Evolutionary conservation across 1,140 invertebrate species (phyloP).

Genomic region (Drepana arcuata): DNA sequence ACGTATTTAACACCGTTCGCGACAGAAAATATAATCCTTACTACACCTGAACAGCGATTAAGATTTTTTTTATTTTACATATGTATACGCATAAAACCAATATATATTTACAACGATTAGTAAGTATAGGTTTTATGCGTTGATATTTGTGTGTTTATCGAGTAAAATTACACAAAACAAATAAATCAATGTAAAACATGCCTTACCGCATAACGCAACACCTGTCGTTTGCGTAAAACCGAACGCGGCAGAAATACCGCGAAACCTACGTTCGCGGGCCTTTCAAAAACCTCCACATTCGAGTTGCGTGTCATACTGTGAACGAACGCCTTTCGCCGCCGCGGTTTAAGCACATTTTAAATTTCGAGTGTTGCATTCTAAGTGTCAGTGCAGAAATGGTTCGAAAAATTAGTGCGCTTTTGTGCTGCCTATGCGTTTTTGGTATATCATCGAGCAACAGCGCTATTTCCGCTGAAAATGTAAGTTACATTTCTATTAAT

Average conservation of each 20-base stretch:
- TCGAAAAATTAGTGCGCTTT: conserved; percentile 49
- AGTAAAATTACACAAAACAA: too few species aligned
- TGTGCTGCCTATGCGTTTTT: conserved; percentile 53
- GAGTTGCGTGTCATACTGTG: conserved; percentile 37
- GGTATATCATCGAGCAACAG: conserved; percentile 48
- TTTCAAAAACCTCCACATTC: conserved; percentile 61
- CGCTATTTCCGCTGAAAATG: conserved; percentile 54
- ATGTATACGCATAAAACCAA: too few species aligned
- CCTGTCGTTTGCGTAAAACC: conserved; percentile 36
- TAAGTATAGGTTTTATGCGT: too few species aligned
- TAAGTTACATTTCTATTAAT: conserved; percentile 25
- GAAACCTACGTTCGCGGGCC: conserved; percentile 67
- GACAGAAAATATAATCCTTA: too few species aligned
- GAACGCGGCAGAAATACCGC: conserved; percentile 49
- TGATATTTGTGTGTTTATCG: too few species aligned
- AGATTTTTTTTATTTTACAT: too few species aligned
- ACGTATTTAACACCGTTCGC: too few species aligned
- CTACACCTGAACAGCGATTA: too few species aligned
- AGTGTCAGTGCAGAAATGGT: conserved; percentile 42
- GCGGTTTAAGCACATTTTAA: not conserved
- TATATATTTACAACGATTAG: too few species aligned
- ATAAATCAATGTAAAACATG: too few species aligned
- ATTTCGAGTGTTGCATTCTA: conserved; percentile 5
- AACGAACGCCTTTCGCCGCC: conserved; percentile 51
- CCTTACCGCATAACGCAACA: too few species aligned